Evolutionary conservation across 37 sponge, comb jelly and placozoan species (phyloP).

Genomic region (Lycopodina hypogea): DNA sequence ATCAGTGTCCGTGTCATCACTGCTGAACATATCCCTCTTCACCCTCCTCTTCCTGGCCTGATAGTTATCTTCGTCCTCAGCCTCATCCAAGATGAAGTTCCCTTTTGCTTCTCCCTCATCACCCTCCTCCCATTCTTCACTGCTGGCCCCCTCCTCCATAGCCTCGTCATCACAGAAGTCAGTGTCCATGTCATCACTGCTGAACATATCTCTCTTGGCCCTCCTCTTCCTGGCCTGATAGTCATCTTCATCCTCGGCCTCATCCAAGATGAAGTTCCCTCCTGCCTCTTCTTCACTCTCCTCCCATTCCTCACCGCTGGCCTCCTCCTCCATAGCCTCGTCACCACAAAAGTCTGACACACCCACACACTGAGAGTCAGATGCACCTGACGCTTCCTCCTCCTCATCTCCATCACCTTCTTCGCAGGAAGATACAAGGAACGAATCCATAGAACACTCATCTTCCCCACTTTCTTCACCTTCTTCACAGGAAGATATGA

Average conservation of each 20-base stretch:
- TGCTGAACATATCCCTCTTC: not conserved
- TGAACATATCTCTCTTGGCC: conserved; percentile 6
- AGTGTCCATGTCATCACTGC: not conserved
- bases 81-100: conserved; percentile 28
- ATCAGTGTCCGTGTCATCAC: not conserved
- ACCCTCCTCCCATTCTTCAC: conserved; percentile 41
- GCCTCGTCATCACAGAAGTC: conserved; percentile 54
- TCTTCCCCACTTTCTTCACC: not conserved
- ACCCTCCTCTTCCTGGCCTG: conserved; percentile 17
- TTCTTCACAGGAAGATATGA: not conserved
- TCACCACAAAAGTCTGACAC: conserved; percentile 33
- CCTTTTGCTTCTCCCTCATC: conserved; percentile 23
- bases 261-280: conserved; percentile 29
- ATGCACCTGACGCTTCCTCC: not conserved
- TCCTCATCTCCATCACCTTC: no score
- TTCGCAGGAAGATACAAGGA: not conserved
- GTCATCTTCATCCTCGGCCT: conserved; percentile 12
- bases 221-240: conserved; percentile 15
- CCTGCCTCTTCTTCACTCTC: conserved; percentile 38
- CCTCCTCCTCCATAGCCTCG: conserved; percentile 51
- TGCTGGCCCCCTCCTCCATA: conserved; percentile 39
- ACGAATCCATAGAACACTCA: not conserved
- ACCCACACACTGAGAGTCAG: not conserved
- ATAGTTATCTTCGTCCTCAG: conserved; percentile 6
- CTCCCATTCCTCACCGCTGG: conserved; percentile 37